phyloP scores from a whole-genome alignment of 2,113 vertebrate genomes.

The Catharus bicknelli region DNA sequence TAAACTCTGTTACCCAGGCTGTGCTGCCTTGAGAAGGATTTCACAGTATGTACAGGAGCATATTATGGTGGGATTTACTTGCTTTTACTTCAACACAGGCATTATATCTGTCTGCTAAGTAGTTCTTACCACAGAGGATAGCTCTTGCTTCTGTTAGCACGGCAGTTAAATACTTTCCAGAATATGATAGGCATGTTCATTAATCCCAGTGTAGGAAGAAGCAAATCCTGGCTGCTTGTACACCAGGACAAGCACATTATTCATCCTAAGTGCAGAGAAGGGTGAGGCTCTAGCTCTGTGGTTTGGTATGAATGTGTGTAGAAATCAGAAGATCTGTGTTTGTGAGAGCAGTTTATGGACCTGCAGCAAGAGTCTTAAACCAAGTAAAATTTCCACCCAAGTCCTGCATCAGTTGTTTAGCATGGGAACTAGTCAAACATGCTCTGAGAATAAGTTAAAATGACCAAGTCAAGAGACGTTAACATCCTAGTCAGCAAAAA shows the following conservation, averaged over 20 bases:
- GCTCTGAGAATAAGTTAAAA: background rate
- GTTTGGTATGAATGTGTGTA: background rate
- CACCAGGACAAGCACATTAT: background rate
- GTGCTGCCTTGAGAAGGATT: slow-evolving; percentile 29
- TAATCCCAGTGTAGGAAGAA: slow-evolving; percentile 1
- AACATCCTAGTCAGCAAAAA: background rate
- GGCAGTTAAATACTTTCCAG: slow-evolving; percentile 29
- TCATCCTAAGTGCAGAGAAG: background rate
- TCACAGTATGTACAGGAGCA: slow-evolving; percentile 2
- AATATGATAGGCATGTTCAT: background rate
- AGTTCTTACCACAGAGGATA: slow-evolving; percentile 20
- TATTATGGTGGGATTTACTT: slow-evolving; percentile 14
- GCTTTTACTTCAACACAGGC: slow-evolving; percentile 4
- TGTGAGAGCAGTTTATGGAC: background rate
- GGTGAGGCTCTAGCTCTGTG: background rate
- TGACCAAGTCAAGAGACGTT: background rate
- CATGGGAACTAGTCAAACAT: background rate
- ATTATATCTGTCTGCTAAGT: slow-evolving; percentile 16
- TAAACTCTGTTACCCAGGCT: background rate
- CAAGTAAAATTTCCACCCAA: background rate
- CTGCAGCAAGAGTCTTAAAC: background rate
- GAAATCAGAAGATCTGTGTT: background rate
- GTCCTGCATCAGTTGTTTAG: background rate
- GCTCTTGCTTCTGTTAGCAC: slow-evolving; percentile 15
- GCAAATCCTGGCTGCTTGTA: background rate